phyloP scores from a whole-genome alignment of 2,113 vertebrate genomes.

The Phaethornis superciliosus region DNA sequence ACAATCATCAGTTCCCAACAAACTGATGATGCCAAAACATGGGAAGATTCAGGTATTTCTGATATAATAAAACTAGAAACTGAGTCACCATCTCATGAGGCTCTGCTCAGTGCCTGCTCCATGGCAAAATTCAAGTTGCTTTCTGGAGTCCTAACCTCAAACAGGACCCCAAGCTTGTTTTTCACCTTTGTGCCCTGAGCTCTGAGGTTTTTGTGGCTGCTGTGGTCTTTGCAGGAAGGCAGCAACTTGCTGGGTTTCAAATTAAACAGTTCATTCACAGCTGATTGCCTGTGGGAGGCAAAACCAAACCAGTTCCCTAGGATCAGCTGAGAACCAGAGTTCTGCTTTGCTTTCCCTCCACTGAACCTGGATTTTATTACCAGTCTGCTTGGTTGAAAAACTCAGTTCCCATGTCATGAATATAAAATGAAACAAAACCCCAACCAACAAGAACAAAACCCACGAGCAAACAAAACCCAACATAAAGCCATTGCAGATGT shows the following conservation, averaged over 20 bases:
- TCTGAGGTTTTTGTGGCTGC: background rate
- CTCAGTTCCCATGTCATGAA: background rate
- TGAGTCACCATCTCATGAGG: background rate
- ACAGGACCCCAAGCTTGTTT: background rate
- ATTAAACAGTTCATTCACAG: background rate
- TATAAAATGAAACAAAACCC: background rate
- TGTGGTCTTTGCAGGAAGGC: background rate
- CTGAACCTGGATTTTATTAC: background rate
- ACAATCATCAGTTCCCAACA: rapidly evolving
- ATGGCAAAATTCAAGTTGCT: background rate
- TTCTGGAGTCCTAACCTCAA: rapidly evolving
- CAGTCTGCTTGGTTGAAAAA: background rate
- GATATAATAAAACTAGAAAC: background rate
- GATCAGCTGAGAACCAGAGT: background rate
- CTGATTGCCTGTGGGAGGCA: background rate
- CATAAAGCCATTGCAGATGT: background rate
- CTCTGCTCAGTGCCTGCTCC: background rate
- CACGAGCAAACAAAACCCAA: background rate
- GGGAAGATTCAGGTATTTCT: background rate
- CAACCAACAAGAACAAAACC: background rate
- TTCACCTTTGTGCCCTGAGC: background rate
- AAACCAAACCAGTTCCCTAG: background rate
- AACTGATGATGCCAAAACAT: background rate
- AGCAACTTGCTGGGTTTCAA: background rate
- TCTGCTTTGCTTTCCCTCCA: background rate